Evolutionary conservation across 2,888 invertebrate species (phyloP).

Genomic region (Drepanosiphum platanoidis): DNA sequence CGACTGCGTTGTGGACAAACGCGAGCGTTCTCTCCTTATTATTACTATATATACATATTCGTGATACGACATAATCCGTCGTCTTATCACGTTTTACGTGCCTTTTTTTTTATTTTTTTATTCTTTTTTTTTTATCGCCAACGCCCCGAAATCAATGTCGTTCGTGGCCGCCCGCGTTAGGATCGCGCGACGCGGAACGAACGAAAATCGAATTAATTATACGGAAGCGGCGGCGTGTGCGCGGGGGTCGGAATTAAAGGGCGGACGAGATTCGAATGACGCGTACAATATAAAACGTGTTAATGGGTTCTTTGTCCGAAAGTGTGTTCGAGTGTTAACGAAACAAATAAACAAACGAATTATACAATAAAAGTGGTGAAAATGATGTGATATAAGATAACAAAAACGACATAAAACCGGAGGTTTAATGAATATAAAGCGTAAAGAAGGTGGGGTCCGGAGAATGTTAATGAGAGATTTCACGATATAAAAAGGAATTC

Average conservation of each 20-base stretch:
- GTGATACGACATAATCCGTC: no score
- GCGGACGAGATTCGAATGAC: conserved; percentile 12
- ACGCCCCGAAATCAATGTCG: neutral
- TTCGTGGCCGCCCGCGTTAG: neutral
- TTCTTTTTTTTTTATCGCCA: no score
- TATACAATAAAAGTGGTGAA: conserved; percentile 59
- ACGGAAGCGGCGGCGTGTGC: neutral
- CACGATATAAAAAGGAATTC: conserved; percentile 45
- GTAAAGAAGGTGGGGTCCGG: conserved; percentile 38
- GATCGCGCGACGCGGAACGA: neutral
- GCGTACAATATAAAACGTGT: conserved; percentile 41
- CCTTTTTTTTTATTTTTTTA: no score
- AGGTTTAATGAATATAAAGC: conserved; percentile 60
- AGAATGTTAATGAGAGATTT: conserved; percentile 61
- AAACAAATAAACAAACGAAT: conserved; percentile 61
- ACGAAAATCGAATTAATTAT: conserved; percentile 43
- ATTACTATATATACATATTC: no score
- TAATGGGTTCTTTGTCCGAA: conserved; percentile 52
- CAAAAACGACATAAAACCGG: conserved; percentile 53
- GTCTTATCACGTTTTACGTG: no score
- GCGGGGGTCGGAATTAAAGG: conserved; percentile 33
- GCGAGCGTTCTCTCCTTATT: no score
- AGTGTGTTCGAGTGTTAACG: conserved; percentile 55
- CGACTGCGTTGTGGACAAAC: neutral
- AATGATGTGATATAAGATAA: conserved; percentile 55